phyloP scores from a whole-genome alignment of 2,888 invertebrate species.

The Eremobia ochroleuca region DNA sequence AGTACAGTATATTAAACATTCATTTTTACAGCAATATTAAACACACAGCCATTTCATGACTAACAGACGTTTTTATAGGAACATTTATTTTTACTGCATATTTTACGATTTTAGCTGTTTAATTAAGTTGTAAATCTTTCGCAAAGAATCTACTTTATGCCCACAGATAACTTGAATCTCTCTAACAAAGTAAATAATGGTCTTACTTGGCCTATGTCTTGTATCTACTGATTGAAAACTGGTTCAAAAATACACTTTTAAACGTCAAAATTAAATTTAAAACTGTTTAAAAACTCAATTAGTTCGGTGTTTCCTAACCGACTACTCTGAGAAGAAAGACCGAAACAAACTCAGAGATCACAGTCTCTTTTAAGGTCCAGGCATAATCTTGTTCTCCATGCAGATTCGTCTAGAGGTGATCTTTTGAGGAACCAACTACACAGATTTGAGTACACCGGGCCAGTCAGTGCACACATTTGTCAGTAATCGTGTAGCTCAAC shows the following conservation, averaged over 20 bases:
- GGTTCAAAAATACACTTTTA: background rate
- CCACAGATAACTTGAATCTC: background rate
- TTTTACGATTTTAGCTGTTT: slow-evolving; percentile 50
- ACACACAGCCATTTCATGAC: slow-evolving; percentile 29
- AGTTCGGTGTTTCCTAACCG: background rate
- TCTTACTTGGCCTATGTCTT: background rate
- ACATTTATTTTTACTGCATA: slow-evolving; percentile 44
- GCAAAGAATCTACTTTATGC: slow-evolving; percentile 29
- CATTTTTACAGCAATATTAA: slow-evolving; percentile 39
- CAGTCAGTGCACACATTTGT: background rate
- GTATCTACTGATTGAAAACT: background rate
- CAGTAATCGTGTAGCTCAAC: background rate
- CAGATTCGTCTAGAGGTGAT: background rate
- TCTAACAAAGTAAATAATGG: slow-evolving; percentile 17
- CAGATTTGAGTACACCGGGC: background rate
- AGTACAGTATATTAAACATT: background rate
- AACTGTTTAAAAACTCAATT: background rate
- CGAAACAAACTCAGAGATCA: background rate
- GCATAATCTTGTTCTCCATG: too few species aligned
- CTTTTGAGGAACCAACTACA: background rate
- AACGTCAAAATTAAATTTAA: background rate
- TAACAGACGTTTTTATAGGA: slow-evolving; percentile 43
- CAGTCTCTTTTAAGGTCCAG: too few species aligned
- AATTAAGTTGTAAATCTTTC: slow-evolving; percentile 59
- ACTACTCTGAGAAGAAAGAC: background rate